Conservation (phyloP, 2,888 invertebrate genomes). For the Machimus atricapillus region DNA sequence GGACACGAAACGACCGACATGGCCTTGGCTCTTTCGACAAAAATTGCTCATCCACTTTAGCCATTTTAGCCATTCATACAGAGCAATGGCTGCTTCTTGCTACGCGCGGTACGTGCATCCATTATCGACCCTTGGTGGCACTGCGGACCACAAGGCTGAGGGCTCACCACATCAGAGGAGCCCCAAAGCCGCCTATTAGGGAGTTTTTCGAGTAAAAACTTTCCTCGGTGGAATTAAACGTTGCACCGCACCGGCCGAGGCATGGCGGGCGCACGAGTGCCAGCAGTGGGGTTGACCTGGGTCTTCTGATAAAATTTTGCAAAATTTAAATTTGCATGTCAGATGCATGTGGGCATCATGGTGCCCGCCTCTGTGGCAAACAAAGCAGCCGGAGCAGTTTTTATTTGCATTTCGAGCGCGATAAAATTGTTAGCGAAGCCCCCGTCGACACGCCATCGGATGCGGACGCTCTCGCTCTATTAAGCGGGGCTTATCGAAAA, state of each 20-base stretch:
- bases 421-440: conserved; percentile 2
- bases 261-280: background rate
- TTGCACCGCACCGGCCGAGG: background rate
- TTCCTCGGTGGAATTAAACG: background rate
- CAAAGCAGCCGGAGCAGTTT: background rate
- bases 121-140: background rate
- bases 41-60: background rate
- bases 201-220: conserved; percentile 1
- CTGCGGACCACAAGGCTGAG: background rate
- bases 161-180: conserved; percentile 4
- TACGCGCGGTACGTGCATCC: background rate
- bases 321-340: conserved; percentile 13
- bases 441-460: background rate
- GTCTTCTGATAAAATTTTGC: background rate
- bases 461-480: background rate
- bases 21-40: background rate
- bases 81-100: background rate
- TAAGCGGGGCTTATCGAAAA: conserved; percentile 24
- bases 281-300: background rate
- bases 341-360: background rate
- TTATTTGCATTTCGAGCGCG: conserved; percentile 16
- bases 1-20: background rate
- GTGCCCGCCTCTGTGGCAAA: background rate
- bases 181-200: background rate
- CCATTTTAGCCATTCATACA: background rate